phyloP scores from a whole-genome alignment of 2,797 vertebrate genomes.

The Esox masquinongy region DNA sequence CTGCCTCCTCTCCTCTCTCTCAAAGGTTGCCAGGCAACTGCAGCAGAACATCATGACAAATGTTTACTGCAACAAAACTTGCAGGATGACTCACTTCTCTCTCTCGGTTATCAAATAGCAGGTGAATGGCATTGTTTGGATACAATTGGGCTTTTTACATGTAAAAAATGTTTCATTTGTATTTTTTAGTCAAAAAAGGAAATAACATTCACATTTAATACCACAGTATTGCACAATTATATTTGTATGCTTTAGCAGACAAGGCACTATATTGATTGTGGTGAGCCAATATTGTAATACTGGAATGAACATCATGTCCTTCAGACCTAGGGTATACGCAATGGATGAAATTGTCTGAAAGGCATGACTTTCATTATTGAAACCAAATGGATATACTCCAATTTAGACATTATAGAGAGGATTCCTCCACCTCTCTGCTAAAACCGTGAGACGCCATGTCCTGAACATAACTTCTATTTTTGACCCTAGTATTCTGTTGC shows the following conservation, averaged over 20 bases:
- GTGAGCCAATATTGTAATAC: not conserved
- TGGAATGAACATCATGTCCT: not conserved
- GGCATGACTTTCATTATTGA: not conserved
- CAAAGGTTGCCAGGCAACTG: conserved; percentile 60
- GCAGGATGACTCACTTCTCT: conserved; percentile 48
- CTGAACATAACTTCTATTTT: not conserved
- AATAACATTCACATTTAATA: not conserved
- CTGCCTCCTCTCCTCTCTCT: conserved; percentile 22
- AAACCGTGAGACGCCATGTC: not conserved
- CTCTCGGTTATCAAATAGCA: conserved; percentile 36
- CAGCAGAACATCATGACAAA: conserved; percentile 56
- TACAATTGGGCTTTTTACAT: not conserved
- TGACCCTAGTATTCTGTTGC: not conserved
- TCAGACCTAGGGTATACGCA: too few species aligned
- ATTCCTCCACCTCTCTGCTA: not conserved
- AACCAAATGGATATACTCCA: not conserved
- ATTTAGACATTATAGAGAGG: not conserved
- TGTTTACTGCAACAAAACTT: conserved; percentile 59
- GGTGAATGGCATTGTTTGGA: conserved; percentile 42
- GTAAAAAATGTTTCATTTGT: not conserved
- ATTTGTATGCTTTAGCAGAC: not conserved
- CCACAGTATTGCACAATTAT: not conserved
- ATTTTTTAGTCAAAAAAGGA: not conserved
- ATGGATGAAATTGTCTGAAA: not conserved
- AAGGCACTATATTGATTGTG: not conserved